These are phyloP conservation scores for Pagetopsis macropterus DNA, from an alignment of 2,797 vertebrate genomes.

Conservation along the genomic window DNA sequence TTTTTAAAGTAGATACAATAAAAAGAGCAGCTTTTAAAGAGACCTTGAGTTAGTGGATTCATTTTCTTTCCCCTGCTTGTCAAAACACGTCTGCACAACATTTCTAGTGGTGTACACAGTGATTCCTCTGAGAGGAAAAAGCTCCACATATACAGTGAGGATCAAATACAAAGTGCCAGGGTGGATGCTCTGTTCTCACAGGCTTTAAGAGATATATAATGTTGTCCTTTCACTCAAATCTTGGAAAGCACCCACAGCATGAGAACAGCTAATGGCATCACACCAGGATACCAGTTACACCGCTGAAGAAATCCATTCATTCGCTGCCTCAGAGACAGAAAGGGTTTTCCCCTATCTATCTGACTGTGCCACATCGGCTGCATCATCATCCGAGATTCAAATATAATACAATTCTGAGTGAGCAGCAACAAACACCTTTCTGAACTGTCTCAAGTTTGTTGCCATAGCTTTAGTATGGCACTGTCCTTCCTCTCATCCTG, in stretches of 20 bases:
- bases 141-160: slow-evolving; percentile 35
- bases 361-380: slow-evolving; percentile 15
- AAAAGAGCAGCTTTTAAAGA: slow-evolving; percentile 89
- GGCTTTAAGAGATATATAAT: slow-evolving; percentile 44
- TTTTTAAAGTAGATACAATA: slow-evolving; percentile 88
- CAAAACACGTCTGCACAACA: slow-evolving; percentile 32
- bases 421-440: slow-evolving; percentile 12
- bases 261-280: slow-evolving; percentile 55
- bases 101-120: slow-evolving; percentile 5
- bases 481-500: slow-evolving; percentile 42
- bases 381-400: slow-evolving; percentile 45
- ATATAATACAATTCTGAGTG: slow-evolving; percentile 23
- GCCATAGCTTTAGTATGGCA: slow-evolving; percentile 27
- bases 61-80: slow-evolving; percentile 33
- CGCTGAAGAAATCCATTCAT: slow-evolving; percentile 55
- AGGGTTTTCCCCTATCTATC: slow-evolving; percentile 36
- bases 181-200: slow-evolving; percentile 54
- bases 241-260: slow-evolving; percentile 59
- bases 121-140: slow-evolving; percentile 10
- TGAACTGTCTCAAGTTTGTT: slow-evolving; percentile 32
- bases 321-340: slow-evolving; percentile 41
- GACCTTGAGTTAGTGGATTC: slow-evolving; percentile 54
- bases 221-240: slow-evolving; percentile 59
- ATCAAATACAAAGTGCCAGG: slow-evolving; percentile 36
- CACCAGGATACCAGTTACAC: slow-evolving; percentile 56